Evolutionary conservation across 2,797 vertebrate genomes (phyloP).

Genomic region (Ispidina lecontei): DNA sequence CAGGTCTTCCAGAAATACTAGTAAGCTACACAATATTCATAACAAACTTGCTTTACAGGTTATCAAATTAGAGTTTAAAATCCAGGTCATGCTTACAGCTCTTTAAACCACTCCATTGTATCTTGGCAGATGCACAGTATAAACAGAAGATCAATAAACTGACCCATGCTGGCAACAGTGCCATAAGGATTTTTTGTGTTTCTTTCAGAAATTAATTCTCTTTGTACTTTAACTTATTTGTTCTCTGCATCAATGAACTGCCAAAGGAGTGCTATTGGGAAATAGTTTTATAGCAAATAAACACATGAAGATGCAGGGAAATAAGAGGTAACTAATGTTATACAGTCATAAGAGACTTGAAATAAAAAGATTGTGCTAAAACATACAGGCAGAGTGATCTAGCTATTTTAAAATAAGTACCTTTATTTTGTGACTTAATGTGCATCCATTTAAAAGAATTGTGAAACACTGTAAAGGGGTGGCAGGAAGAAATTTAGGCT

Average conservation of each 20-base stretch:
- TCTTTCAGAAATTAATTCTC: conserved; percentile 13
- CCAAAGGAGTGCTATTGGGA: neutral
- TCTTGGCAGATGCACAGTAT: neutral
- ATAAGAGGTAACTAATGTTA: neutral
- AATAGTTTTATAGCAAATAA: neutral
- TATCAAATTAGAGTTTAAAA: conserved; percentile 10
- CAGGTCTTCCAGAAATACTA: neutral
- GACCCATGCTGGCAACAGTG: neutral
- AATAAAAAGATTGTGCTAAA: neutral
- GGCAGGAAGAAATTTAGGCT: neutral
- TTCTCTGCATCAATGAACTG: neutral
- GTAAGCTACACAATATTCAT: neutral
- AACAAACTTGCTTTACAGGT: neutral
- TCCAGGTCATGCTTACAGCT: neutral
- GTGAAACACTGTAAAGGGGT: neutral
- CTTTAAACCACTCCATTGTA: neutral
- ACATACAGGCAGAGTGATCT: neutral
- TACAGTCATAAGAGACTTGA: neutral
- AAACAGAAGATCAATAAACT: neutral
- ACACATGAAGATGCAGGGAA: neutral
- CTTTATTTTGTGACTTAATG: neutral
- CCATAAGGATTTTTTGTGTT: neutral
- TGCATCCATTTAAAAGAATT: neutral
- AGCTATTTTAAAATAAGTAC: neutral
- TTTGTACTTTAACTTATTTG: neutral